Evolutionary conservation across 2,888 invertebrate genomes (phyloP).

Genomic region (Podotricha telesiphe): DNA sequence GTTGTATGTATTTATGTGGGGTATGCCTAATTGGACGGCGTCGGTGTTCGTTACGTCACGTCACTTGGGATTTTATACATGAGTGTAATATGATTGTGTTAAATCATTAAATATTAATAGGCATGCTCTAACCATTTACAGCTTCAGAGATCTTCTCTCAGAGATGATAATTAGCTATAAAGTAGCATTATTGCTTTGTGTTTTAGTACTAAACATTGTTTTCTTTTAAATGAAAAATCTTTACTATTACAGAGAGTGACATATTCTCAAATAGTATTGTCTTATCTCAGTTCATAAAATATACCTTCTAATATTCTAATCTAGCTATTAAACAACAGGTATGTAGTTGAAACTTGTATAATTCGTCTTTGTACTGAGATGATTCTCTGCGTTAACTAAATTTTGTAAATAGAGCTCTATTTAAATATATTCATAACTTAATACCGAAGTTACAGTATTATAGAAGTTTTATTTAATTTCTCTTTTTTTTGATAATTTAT

Average conservation of each 20-base stretch:
- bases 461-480: neutral
- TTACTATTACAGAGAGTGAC: neutral
- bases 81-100: conserved; percentile 3
- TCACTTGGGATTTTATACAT: conserved; percentile 12
- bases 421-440: neutral
- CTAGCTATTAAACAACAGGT: neutral
- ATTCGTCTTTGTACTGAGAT: neutral
- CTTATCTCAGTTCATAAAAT: neutral
- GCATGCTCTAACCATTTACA: neutral
- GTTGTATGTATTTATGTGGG: conserved; percentile 10
- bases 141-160: neutral
- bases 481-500: neutral
- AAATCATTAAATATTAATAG: conserved; percentile 2
- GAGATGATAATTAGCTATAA: neutral
- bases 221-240: no score
- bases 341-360: neutral
- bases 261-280: neutral
- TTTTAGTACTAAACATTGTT: no score
- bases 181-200: no score
- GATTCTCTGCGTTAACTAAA: neutral
- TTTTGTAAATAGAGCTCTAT: neutral
- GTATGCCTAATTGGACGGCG: conserved; percentile 12
- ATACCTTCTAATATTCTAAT: neutral
- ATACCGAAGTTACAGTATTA: neutral
- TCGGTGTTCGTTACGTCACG: conserved; percentile 12